Evolutionary conservation across 2,113 vertebrate genomes (phyloP).

Genomic region (Holacanthus passer): DNA sequence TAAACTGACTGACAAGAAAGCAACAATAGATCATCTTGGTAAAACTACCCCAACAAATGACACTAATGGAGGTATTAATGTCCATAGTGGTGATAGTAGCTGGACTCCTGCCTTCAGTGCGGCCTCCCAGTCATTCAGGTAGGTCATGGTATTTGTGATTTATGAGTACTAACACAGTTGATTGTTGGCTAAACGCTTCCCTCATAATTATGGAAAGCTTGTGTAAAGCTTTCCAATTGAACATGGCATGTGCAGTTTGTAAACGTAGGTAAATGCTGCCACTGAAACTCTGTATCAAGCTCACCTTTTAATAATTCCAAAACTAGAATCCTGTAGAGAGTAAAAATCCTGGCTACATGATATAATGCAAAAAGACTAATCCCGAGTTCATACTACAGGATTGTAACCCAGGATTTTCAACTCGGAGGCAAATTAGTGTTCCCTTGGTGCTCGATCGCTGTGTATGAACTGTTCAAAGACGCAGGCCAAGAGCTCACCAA

Average conservation of each 20-base stretch:
- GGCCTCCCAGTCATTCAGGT: conserved; percentile 46
- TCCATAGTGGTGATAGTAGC: not conserved
- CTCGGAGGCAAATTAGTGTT: too few species aligned
- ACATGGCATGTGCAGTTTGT: not conserved
- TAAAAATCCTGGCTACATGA: too few species aligned
- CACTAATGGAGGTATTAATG: not conserved
- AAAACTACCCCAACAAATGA: not conserved
- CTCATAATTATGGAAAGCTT: too few species aligned
- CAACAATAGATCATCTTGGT: not conserved
- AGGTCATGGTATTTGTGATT: not conserved
- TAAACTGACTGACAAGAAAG: not conserved
- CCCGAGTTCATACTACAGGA: too few species aligned
- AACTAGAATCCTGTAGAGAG: not conserved
- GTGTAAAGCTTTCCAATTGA: not conserved
- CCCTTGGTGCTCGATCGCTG: too few species aligned
- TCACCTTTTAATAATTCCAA: not conserved
- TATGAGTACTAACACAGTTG: not conserved
- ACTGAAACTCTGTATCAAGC: not conserved
- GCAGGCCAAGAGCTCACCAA: too few species aligned
- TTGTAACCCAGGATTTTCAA: too few species aligned
- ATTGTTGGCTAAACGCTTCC: not conserved
- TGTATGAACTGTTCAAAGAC: too few species aligned
- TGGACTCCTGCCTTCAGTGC: not conserved
- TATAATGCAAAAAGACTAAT: not conserved
- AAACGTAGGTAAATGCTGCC: too few species aligned